Percentiles rank a stretch among this genome's conserved stretches.
These are phyloP conservation scores for Grantiella picta DNA, from an alignment of 2,113 vertebrate genomes.

Conservation along the genomic window DNA sequence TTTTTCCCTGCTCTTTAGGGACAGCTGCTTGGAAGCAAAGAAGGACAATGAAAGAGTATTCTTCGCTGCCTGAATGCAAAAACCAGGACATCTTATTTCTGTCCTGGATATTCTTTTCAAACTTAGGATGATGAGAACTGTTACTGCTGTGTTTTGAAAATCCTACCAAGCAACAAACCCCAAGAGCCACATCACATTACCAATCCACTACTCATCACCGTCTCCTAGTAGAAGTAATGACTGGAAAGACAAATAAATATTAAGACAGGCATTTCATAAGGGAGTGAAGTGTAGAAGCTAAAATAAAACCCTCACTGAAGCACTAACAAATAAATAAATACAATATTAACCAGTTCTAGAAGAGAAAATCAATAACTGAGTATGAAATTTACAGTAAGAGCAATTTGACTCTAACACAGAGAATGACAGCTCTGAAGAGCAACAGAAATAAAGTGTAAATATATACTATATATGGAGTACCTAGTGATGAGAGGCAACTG, in stretches of 20 bases:
- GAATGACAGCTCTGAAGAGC: neutral
- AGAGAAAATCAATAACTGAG: slow-evolving; percentile 7
- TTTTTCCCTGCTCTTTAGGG: neutral
- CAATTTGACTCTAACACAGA: neutral
- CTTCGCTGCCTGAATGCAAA: neutral
- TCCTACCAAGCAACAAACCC: neutral
- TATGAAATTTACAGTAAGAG: slow-evolving; percentile 3
- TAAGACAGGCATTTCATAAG: neutral
- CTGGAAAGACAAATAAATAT: slow-evolving; percentile 42
- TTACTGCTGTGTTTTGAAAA: slow-evolving; percentile 8
- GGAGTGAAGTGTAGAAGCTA: neutral
- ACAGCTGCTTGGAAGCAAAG: neutral
- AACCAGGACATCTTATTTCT: neutral
- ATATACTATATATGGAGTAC: neutral
- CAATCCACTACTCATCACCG: neutral
- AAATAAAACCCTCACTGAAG: neutral
- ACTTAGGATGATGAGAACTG: neutral
- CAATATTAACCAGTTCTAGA: neutral
- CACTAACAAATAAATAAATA: neutral
- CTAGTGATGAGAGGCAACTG: neutral
- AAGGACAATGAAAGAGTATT: neutral
- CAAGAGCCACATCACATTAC: neutral
- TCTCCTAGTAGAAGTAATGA: slow-evolving; percentile 3
- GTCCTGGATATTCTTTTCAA: neutral
- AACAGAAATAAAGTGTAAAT: neutral